These are phyloP conservation scores for Drosophila hydei DNA, from an alignment of 1,140 invertebrate genomes.

Conservation along the genomic window DNA sequence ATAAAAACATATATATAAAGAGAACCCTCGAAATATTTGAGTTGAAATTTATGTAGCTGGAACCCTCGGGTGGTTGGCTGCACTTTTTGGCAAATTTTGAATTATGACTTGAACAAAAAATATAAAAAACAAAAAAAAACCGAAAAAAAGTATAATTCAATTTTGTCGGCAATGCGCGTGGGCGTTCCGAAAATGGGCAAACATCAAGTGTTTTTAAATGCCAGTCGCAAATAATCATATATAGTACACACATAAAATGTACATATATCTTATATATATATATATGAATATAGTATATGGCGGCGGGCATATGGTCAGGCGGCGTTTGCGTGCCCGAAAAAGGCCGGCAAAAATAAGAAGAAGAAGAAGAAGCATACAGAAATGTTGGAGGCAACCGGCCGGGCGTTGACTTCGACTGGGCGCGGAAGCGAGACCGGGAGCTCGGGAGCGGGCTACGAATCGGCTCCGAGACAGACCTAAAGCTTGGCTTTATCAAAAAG, in stretches of 20 bases:
- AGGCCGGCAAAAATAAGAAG: slow-evolving; percentile 45
- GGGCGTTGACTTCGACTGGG: slow-evolving; percentile 66
- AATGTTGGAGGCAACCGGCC: slow-evolving; percentile 40
- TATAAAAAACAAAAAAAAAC: slow-evolving; percentile 22
- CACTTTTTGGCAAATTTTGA: slow-evolving; percentile 71
- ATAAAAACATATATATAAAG: background rate
- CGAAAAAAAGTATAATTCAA: slow-evolving; percentile 64
- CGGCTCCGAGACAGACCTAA: slow-evolving; percentile 8
- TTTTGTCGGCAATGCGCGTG: slow-evolving; percentile 53
- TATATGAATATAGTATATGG: slow-evolving; percentile 36
- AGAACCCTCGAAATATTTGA: slow-evolving; percentile 22
- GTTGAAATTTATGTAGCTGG: slow-evolving; percentile 62
- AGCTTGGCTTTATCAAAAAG: slow-evolving; percentile 52
- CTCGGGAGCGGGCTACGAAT: background rate
- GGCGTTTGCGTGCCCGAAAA: slow-evolving; percentile 78
- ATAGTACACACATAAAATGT: slow-evolving; percentile 14
- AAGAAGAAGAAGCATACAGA: background rate
- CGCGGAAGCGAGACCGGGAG: slow-evolving; percentile 32
- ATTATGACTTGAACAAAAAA: slow-evolving; percentile 52
- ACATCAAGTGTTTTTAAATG: slow-evolving; percentile 73
- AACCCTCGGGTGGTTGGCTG: slow-evolving; percentile 33
- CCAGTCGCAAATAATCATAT: slow-evolving; percentile 30
- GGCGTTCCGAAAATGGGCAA: slow-evolving; percentile 76
- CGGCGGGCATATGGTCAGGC: slow-evolving; percentile 44
- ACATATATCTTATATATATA: slow-evolving; percentile 17